Base-by-base conservation (phyloP, 2,797 vertebrate species). In the Neoniphon sammara region DNA sequence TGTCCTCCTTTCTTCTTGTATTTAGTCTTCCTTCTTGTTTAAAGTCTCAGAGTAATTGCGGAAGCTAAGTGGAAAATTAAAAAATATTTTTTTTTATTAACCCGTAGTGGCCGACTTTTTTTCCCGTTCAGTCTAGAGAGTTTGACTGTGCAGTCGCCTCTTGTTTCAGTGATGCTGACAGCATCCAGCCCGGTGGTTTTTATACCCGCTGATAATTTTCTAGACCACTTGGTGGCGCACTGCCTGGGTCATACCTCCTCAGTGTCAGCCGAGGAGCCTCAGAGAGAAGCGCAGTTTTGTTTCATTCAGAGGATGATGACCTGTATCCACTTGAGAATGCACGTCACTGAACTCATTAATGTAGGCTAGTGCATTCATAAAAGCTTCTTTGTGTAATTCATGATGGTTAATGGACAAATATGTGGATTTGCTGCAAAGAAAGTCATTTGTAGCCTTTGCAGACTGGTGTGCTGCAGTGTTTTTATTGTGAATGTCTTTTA, bases 141-240 rank as follows among this genome's bases (percentile, higher is more conserved):
- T 46, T 77, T 42, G 3, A 53, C 17, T 64, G 42, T 30, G 67
- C 82, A 18, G 46, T 59, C 25, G 25, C 31, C 12, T 34, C 68
- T 50, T 25, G 70, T 56, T 20, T 36, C 70, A 9, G 14, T 49
- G 78, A 77, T 14, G 74, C 69, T 64, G 54, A 17, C 68, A 20
- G 79, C 73, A 17, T 23, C 55, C 55, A 31, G 21, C 53, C 79
- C 18, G 59, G 15, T 76, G 34, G 17, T 44, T 88, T 92, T 89
- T 91, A 90, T 88, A 91, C 17, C 57, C 8, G 46, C 67, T 0
- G 46, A 20, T 4, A 10, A 61, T 66, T 59, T 64, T 18, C 0
- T 50, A 55, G 66, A 2, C 77, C 80, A 57, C 85, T 23, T 1
- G 72, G 30, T 58, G 71, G 84, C 87, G 85, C 87, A n/a, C 53